Conservation (phyloP, 53 echinoderm and acorn worm species). For the Hippasteria phrygiana region DNA sequence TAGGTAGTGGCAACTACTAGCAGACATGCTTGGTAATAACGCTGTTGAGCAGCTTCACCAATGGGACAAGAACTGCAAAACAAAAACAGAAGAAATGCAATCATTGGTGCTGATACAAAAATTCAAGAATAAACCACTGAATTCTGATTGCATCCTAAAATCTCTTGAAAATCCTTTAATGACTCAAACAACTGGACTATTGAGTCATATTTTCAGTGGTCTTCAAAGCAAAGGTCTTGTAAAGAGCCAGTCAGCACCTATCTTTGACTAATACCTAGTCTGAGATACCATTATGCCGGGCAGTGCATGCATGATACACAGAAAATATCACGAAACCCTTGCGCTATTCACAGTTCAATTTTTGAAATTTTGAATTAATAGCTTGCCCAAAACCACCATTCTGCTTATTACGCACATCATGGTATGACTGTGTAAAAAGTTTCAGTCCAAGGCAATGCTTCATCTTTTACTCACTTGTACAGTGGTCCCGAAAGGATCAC, state of each 20-base stretch:
- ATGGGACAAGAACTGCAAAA: constrained; percentile 75
- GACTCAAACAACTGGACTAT: too few relatives aligned
- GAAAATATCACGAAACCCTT: too few relatives aligned
- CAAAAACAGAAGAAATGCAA: background rate
- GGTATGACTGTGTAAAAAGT: background rate
- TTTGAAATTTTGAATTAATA: background rate
- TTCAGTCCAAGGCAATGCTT: background rate
- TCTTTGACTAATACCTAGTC: too few relatives aligned
- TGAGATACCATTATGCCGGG: background rate
- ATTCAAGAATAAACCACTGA: background rate
- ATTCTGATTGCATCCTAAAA: too few relatives aligned
- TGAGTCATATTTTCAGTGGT: too few relatives aligned
- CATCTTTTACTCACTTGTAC: constrained; percentile 65
- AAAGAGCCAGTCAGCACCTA: too few relatives aligned
- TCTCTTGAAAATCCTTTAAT: too few relatives aligned
- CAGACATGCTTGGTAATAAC: constrained; percentile 77
- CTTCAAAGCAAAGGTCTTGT: too few relatives aligned
- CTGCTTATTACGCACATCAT: too few relatives aligned
- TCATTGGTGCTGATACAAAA: background rate
- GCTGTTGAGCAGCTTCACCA: constrained; percentile 66
- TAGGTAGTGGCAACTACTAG: constrained; percentile 58
- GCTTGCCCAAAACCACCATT: background rate
- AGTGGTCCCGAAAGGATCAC: constrained; percentile 79
- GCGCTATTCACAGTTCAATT: too few relatives aligned
- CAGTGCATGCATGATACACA: background rate